Evolutionary conservation across 2,888 invertebrate species (phyloP), one percentile per base, ranked within the genome.

Genomic region (Cosmia trapezina): DNA sequence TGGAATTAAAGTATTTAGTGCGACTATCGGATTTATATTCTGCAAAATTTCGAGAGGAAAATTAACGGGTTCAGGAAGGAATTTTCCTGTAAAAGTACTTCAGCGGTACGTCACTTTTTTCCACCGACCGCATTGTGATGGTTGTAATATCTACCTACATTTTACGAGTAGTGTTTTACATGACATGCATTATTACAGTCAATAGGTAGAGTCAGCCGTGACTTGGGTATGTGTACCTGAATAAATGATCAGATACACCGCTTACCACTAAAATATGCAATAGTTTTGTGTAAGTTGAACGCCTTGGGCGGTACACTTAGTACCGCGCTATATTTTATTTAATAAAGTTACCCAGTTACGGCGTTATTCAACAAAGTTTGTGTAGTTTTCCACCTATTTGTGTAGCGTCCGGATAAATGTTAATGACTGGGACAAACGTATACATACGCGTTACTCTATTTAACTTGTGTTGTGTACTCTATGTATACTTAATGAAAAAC

Each of bases 201-300:
- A 93, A 94, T 94, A 80, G 76, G 75, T 82, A 93, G 89, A 89
- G 88, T 91, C 89, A 89, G 91, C 92, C 92, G 90, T 91, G 91
- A 90, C 92, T 92, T 89, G 93, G 93, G 93, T 94, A 94, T 95
- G 94, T 93, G 89, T 90, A 84, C 83, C 89, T 96, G 95, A 95
- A 96, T 96, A 95, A 96, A 94, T 93, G 90, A 96, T 94, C 88
- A 92, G 89, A 86, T 89, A 91, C 90, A 91, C 92, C 93, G 94
- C 92, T 93, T 92, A 90, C 89, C 90, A 92, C 93, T 96, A 93
- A 95, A 96, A 94, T 95, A 96, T 96, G 94, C 93, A 96, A 91
- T 91, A 94, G 94, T 95, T 95, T 95, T 94, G 94, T 95, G 93
- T 95, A 94, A 94, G 91, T 95, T 93, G 92, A 91, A 91, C 94